Evolutionary conservation across 1,140 invertebrate species (phyloP), one percentile per base, ranked within the genome.

Genomic region (Hycleus cichorii): DNA sequence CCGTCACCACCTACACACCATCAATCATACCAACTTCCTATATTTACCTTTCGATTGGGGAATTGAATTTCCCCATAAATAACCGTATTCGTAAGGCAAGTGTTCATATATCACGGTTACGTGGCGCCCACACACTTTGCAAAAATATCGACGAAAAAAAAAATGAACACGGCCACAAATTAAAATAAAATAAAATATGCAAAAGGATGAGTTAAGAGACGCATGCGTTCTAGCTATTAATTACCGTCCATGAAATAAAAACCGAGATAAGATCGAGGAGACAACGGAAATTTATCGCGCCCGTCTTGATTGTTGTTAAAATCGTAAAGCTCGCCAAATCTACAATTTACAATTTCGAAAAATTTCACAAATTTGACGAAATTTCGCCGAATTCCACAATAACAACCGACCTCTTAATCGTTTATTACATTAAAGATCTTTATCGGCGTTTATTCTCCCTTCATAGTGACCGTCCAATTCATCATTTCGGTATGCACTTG

Each of bases 371-470:
- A 32, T 32, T 18, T 18, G 18, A 18, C 18, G 18, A 2, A 18
- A 18, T 18, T 18, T 18, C 18, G 18, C 18, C 1, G 18, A 18
- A 18, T 18, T 12, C 18, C 18, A 18, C 18, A 18, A 18, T 18
- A 18, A 18, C 18, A 58, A 62, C 50, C 55, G 47, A 65, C 46
- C 60, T 58, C 64, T 60, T 59, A 63, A 64, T 65, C 64, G 56
- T 58, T 63, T 5, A 32, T 5, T 60, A 58, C 53, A 47, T 51
- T 32, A 53, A 60, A 63, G 64, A 65, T 65, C 60, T 63, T 57
- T 60, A 65, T 63, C 64, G 53, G 57, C 64, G 55, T 63, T 63
- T 65, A 65, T 65, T 66, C 64, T 64, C 61, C 64, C 66, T 68
- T 66, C 62, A 64, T 57, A 64, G 60, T 59, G 58, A 63, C 63